Percentiles rank a stretch among this genome's conserved stretches.
Conservation (phyloP, 2,888 invertebrate species). For the Meliscaeva auricollis region DNA sequence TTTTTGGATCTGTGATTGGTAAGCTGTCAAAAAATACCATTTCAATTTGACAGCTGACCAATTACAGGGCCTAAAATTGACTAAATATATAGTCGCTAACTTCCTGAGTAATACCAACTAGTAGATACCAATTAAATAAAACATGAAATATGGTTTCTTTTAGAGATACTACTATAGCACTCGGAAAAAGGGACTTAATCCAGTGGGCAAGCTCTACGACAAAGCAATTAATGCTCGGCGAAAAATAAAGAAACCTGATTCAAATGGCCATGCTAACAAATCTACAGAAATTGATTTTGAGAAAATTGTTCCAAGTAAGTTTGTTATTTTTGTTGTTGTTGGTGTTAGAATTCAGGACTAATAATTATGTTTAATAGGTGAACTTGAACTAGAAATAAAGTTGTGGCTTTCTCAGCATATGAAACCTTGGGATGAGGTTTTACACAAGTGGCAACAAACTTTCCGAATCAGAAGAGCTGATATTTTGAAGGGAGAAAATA, state of each 20-base stretch:
- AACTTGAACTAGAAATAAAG: slow-evolving; percentile 16
- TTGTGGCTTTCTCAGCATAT: slow-evolving; percentile 39
- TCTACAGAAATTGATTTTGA: background rate
- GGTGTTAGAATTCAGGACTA: too few species aligned
- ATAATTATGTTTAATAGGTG: too few species aligned
- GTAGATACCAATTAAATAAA: background rate
- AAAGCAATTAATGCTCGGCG: slow-evolving; percentile 45
- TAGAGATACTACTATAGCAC: slow-evolving; percentile 55
- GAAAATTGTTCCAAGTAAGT: slow-evolving; percentile 9
- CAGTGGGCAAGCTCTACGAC: slow-evolving; percentile 52
- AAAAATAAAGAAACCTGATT: slow-evolving; percentile 42
- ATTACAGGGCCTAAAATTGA: too few species aligned
- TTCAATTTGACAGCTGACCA: too few species aligned
- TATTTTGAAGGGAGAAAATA: slow-evolving; percentile 22
- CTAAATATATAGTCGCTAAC: too few species aligned
- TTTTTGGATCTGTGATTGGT: too few species aligned
- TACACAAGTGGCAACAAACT: slow-evolving; percentile 40
- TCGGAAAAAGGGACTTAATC: slow-evolving; percentile 47
- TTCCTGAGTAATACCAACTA: too few species aligned
- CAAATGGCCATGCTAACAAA: background rate
- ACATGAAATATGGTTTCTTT: background rate
- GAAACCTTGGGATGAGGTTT: slow-evolving; percentile 41
- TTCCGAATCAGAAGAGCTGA: slow-evolving; percentile 32
- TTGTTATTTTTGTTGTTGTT: too few species aligned
- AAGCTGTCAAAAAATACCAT: too few species aligned